Percentiles rank a stretch among this genome's conserved stretches.
Conservation (phyloP, 1,140 invertebrate genomes). For the Pogonognathellus flavescens region DNA sequence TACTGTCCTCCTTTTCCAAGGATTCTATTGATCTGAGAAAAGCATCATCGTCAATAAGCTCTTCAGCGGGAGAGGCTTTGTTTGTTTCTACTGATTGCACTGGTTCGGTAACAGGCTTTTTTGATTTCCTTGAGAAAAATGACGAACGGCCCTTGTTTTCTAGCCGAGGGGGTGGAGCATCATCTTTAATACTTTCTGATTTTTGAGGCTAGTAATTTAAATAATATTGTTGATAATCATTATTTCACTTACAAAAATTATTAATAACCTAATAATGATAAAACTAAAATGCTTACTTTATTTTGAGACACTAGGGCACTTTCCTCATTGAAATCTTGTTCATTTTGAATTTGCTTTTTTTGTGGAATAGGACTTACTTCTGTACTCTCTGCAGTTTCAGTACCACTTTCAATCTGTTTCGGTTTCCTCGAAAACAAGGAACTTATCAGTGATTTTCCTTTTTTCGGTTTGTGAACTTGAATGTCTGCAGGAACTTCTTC, state of each 20-base stretch:
- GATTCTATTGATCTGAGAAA: conserved; percentile 2
- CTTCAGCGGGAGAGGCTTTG: not conserved
- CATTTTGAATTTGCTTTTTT: not conserved
- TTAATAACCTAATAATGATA: too few relatives aligned
- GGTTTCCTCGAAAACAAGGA: conserved; percentile 6
- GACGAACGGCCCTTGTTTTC: not conserved
- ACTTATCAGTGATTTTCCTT: conserved; percentile 11
- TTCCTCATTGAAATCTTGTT: not conserved
- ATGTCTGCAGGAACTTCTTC: not conserved
- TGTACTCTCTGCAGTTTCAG: not conserved
- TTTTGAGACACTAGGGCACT: not conserved
- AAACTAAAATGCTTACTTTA: not conserved
- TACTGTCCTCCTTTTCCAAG: not conserved
- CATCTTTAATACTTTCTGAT: conserved; percentile 1
- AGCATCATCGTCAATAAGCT: not conserved
- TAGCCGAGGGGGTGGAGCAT: not conserved
- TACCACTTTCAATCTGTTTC: not conserved
- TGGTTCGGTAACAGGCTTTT: not conserved
- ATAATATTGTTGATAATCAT: too few relatives aligned
- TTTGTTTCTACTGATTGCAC: not conserved
- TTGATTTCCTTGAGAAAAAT: conserved; percentile 25
- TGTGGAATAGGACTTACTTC: not conserved
- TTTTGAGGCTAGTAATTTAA: not conserved
- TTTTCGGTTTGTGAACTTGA: not conserved
- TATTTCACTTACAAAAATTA: too few relatives aligned